Evolutionary conservation across 2,113 vertebrate species (phyloP), one percentile per base, ranked within the genome.

Genomic region (Platysteira castanea): DNA sequence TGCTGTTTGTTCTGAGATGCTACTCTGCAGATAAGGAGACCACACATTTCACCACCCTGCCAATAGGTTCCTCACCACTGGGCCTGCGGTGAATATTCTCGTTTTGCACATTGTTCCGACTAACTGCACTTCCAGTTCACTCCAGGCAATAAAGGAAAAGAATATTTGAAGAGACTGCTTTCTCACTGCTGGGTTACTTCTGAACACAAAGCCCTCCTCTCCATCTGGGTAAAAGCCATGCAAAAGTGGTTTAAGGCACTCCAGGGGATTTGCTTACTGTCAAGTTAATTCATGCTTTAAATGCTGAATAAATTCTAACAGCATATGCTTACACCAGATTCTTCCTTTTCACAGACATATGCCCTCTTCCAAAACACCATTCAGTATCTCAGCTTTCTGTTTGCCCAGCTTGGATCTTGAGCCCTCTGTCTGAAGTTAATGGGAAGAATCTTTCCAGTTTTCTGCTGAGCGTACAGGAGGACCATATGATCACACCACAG

Each of bases 201-300:
- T 88, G 82, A 90, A 78, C 23, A 42, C 24, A 83, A 89, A 92
- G 7, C 68, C 64, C 33, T 90, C 46, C 60, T 64, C 65, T 63
- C 60, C 63, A 15, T 70, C 56, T 77, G 76, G 44, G 87, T 82
- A 75, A 68, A 70, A 87, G 75, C 39, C 65, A 84, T n/a, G 49
- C 37, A 94, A 84, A 92, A 87, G 41, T 64, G 49, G 26, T 67
- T 95, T 60, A 82, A 90, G 69, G 87, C 57, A 79, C 89, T 79
- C 44, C 69, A 80, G 81, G 22, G 44, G 60, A 81, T 84, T 91
- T 95, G 46, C 74, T 90, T 92, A 80, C 85, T 88, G 79, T 86
- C 57, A 88, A 94, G 67, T 69, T 89, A 95, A 89, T 89, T 92
- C 69, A 81, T 86, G 56, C 41, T 95, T 89, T 84, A 93, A 95